Conservation (phyloP, 2,888 invertebrate species). For the Incurvaria masculella region DNA sequence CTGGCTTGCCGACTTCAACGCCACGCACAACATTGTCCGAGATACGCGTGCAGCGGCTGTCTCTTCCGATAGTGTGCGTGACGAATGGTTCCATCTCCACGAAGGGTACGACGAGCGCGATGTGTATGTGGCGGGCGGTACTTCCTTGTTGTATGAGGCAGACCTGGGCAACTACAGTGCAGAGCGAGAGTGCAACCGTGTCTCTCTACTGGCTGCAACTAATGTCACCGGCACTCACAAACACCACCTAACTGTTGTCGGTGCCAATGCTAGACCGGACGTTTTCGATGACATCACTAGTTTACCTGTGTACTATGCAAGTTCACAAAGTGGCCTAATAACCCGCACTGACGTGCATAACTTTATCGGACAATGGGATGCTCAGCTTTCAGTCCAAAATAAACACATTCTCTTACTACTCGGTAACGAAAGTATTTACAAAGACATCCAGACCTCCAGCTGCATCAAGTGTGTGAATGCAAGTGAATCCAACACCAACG, state of each 20-base stretch:
- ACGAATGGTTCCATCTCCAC: neutral
- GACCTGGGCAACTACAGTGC: neutral
- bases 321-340: neutral
- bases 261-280: neutral
- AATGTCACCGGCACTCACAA: neutral
- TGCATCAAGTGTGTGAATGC: neutral
- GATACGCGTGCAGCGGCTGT: conserved; percentile 7
- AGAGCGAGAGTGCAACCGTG: neutral
- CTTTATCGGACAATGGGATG: neutral
- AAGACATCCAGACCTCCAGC: neutral
- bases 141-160: neutral
- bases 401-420: neutral
- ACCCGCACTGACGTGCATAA: neutral
- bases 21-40: conserved; percentile 23
- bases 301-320: neutral
- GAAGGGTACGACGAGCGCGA: neutral
- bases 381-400: neutral
- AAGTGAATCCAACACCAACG: neutral
- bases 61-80: neutral
- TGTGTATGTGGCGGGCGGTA: neutral
- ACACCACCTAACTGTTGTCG: neutral
- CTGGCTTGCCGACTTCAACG: conserved; percentile 23
- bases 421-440: neutral
- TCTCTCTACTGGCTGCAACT: neutral
- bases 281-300: neutral